These are phyloP conservation scores for Drosophila pallidifrons DNA, from an alignment of 1,140 invertebrate genomes.

Conservation along the genomic window DNA sequence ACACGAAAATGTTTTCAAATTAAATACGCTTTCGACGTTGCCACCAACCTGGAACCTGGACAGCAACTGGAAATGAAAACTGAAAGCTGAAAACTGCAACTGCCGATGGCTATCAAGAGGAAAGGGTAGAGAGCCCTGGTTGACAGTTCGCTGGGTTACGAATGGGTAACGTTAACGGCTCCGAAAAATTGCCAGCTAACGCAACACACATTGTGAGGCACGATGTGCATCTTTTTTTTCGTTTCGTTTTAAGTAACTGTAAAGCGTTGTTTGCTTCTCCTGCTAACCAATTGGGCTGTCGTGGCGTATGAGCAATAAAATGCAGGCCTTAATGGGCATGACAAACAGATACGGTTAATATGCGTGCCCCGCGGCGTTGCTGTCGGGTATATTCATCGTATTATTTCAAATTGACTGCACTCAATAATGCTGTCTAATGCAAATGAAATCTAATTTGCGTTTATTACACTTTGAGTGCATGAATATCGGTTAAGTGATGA, in stretches of 20 bases:
- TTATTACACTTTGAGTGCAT: neutral
- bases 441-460: neutral
- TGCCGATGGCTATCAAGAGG: constrained; percentile 1
- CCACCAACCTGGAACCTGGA: constrained; percentile 1
- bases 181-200: constrained; percentile 7
- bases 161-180: constrained; percentile 38
- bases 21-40: constrained; percentile 47
- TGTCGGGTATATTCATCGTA: constrained; percentile 10
- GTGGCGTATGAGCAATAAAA: constrained; percentile 55
- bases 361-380: neutral
- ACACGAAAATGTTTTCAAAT: constrained; percentile 70
- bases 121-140: constrained; percentile 4
- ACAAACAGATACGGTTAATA: constrained; percentile 36
- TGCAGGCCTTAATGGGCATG: constrained; percentile 34
- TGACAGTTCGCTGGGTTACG: constrained; percentile 54
- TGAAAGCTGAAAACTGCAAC: constrained; percentile 16
- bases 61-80: constrained; percentile 9
- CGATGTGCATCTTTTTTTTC: constrained; percentile 10
- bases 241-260: constrained; percentile 29
- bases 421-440: neutral
- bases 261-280: constrained; percentile 29
- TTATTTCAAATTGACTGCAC: neutral
- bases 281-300: constrained; percentile 36
- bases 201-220: constrained; percentile 40
- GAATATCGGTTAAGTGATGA: neutral